A percentile compares a stretch with the other conserved stretches of the same genome.
Conservation (phyloP, 1,140 invertebrate genomes). For the Euwallacea fornicatus region DNA sequence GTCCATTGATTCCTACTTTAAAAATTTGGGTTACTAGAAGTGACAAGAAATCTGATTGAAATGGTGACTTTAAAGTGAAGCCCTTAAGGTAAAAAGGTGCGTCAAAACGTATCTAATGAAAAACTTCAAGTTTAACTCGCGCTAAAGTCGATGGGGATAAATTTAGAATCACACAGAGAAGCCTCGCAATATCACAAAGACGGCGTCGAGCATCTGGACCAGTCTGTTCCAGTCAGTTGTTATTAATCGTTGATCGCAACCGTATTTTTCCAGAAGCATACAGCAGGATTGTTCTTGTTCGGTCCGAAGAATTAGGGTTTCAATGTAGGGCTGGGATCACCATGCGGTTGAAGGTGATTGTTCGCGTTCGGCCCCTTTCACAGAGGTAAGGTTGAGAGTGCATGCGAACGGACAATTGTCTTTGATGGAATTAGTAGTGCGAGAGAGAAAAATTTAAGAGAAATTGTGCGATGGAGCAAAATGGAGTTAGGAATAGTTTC, state of each 20-base stretch:
- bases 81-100: no score
- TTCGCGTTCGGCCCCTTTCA: constrained; percentile 59
- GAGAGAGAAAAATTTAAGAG: background rate
- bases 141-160: no score
- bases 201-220: constrained; percentile 28
- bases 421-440: no score
- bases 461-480: background rate
- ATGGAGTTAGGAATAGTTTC: background rate
- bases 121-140: no score
- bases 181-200: constrained; percentile 8
- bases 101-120: no score
- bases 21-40: no score
- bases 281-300: background rate
- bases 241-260: background rate
- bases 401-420: no score
- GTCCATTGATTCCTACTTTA: constrained; percentile 29
- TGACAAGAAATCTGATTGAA: no score
- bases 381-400: constrained; percentile 52
- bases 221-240: constrained; percentile 22
- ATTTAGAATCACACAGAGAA: no score
- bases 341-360: constrained; percentile 56
- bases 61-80: no score
- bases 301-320: background rate
- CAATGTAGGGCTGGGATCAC: background rate
- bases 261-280: no score